These are phyloP conservation scores for Chiloscyllium punctatum DNA, from an alignment of 2,797 vertebrate species.

Conservation along the genomic window DNA sequence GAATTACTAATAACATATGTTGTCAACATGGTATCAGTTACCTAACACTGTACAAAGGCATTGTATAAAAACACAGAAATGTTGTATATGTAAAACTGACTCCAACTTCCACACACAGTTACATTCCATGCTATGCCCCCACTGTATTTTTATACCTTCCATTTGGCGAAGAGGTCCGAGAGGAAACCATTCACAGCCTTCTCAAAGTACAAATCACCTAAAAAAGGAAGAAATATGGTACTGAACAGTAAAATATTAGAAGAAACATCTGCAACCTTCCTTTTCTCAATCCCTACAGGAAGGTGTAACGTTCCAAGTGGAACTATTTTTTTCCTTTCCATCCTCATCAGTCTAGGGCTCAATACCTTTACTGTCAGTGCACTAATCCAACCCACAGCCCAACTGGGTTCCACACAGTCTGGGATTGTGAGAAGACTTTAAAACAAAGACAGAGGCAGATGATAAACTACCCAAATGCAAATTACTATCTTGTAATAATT, in stretches of 20 bases:
- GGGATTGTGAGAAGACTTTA: background rate
- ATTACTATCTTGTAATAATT: background rate
- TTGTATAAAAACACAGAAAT: background rate
- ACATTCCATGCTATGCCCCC: background rate
- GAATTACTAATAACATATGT: background rate
- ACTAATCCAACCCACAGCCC: background rate
- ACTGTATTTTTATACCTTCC: slow-evolving; percentile 72
- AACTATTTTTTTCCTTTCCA: background rate
- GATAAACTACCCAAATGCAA: background rate
- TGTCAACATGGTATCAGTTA: background rate
- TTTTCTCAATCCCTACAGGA: background rate
- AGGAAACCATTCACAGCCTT: slow-evolving; percentile 95
- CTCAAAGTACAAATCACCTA: slow-evolving; percentile 95
- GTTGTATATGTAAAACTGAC: background rate
- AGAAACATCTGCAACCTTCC: background rate
- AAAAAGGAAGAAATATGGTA: background rate
- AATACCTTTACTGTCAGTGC: background rate
- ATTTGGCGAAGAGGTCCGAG: slow-evolving; percentile 89
- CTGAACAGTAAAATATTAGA: background rate
- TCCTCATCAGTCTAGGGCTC: too few relatives aligned
- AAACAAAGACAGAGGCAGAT: background rate
- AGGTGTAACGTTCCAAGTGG: background rate
- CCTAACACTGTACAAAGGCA: background rate
- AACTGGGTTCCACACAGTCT: too few relatives aligned
- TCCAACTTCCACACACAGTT: background rate